A percentile compares a stretch with the other conserved stretches of the same genome.
phyloP scores from a whole-genome alignment of 2,888 invertebrate genomes.

The Mycalesis mineus region DNA sequence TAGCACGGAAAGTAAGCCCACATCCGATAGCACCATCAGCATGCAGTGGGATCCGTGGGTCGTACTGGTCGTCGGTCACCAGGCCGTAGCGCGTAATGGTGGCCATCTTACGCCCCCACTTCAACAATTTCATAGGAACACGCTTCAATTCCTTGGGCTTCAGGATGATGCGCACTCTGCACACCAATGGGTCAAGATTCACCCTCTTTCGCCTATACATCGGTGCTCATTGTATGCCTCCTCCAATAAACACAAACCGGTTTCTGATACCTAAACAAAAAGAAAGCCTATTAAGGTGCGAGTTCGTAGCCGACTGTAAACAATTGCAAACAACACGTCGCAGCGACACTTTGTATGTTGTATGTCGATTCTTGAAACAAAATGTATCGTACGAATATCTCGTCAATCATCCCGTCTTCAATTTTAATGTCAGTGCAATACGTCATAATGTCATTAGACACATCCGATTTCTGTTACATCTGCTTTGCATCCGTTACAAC shows the following conservation, averaged over 20 bases:
- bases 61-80: slow-evolving; percentile 97
- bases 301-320: no score
- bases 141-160: slow-evolving; percentile 59
- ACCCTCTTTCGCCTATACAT: slow-evolving; percentile 51
- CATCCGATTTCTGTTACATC: no score
- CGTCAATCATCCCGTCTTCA: no score
- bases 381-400: no score
- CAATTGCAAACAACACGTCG: no score
- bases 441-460: no score
- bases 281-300: not conserved
- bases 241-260: slow-evolving; percentile 15
- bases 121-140: slow-evolving; percentile 65
- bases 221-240: slow-evolving; percentile 38
- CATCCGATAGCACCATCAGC: slow-evolving; percentile 98
- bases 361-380: no score
- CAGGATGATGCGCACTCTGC: slow-evolving; percentile 57
- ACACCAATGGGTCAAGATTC: slow-evolving; percentile 33
- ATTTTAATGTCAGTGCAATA: no score
- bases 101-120: slow-evolving; percentile 84
- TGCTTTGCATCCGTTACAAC: no score
- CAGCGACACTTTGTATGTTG: no score
- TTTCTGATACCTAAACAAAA: slow-evolving; percentile 24
- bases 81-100: slow-evolving; percentile 94
- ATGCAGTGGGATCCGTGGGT: slow-evolving; percentile 96
- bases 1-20: slow-evolving; percentile 97